phyloP scores from a whole-genome alignment of 2,113 vertebrate species.

The Pavo muticus region DNA sequence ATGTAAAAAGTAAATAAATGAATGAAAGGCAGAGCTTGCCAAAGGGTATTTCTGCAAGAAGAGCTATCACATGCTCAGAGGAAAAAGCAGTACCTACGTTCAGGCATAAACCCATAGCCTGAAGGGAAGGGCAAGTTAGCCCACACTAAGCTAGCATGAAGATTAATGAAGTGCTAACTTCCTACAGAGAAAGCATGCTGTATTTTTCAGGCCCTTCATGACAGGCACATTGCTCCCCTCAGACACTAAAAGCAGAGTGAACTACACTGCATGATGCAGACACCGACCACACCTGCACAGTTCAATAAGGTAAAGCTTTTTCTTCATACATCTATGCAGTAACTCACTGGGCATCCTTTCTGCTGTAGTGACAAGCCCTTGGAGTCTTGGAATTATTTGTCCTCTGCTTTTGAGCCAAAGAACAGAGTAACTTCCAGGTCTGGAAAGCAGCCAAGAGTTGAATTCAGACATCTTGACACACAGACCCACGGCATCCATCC shows the following conservation, averaged over 20 bases:
- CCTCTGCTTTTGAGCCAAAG: neutral
- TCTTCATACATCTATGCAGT: neutral
- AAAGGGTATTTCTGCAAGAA: neutral
- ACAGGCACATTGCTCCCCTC: neutral
- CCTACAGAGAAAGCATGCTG: fast-evolving
- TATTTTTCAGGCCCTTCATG: neutral
- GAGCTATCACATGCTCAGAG: neutral
- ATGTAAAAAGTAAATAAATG: neutral
- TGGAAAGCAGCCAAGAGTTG: neutral
- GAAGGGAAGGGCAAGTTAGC: neutral
- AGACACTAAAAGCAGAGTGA: neutral
- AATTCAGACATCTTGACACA: neutral
- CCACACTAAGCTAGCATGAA: neutral
- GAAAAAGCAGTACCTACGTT: neutral
- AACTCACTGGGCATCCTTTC: neutral
- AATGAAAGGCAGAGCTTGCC: neutral
- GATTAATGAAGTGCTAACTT: neutral
- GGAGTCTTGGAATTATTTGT: neutral
- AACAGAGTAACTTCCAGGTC: neutral
- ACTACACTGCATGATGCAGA: neutral
- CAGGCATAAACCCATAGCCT: neutral
- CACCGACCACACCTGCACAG: neutral
- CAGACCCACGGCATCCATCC: neutral
- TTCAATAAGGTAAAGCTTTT: neutral
- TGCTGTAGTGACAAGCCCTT: neutral